Conservation (phyloP, 2,888 invertebrate species). For the Sinelater perroti region DNA sequence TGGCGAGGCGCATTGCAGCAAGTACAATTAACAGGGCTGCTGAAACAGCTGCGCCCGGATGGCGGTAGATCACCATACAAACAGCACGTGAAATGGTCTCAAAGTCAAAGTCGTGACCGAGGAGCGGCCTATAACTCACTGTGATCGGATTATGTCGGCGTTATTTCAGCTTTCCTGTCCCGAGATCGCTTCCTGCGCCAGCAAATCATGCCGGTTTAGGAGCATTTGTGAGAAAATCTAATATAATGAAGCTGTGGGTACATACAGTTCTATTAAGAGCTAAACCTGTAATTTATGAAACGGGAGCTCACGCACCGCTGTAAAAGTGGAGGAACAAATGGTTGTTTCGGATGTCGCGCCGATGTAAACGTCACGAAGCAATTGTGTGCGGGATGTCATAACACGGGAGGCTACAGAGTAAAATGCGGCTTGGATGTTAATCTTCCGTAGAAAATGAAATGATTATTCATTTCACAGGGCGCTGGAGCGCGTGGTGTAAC, state of each 20-base stretch:
- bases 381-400: slow-evolving; percentile 20
- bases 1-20: no score
- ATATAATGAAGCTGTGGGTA: slow-evolving; percentile 29
- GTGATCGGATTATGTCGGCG: slow-evolving; percentile 48
- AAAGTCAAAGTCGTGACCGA: slow-evolving; percentile 48
- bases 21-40: no score
- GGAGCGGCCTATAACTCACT: slow-evolving; percentile 46
- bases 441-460: slow-evolving; percentile 38
- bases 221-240: slow-evolving; percentile 35
- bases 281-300: slow-evolving; percentile 25
- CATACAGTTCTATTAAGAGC: slow-evolving; percentile 27
- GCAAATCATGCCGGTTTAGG: slow-evolving; percentile 33
- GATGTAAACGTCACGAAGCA: slow-evolving; percentile 17
- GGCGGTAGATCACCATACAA: slow-evolving; percentile 17
- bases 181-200: slow-evolving; percentile 41
- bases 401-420: slow-evolving; percentile 16
- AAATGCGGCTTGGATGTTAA: slow-evolving; percentile 31
- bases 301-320: background rate
- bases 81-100: slow-evolving; percentile 46
- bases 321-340: background rate
- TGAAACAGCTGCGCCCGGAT: no score
- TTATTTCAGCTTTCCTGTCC: slow-evolving; percentile 43
- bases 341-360: background rate
- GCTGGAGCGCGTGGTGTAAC: no score
- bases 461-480: no score